These are phyloP conservation scores for Neotoma lepida DNA, from an alignment of 2,113 vertebrate species.

Conservation along the genomic window DNA sequence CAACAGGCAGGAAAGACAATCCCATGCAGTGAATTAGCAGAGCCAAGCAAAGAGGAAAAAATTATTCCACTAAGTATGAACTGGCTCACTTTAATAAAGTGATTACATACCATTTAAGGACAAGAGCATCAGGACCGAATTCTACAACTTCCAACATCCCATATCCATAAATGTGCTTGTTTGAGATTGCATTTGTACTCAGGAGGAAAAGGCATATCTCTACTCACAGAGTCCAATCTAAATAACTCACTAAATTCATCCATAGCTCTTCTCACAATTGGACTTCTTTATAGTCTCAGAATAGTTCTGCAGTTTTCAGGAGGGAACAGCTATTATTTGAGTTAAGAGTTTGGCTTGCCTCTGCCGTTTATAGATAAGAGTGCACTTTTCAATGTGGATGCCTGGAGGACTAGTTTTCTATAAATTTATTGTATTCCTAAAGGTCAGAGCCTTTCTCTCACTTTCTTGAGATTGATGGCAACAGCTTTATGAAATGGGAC, in stretches of 20 bases:
- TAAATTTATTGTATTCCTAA: conserved; percentile 65
- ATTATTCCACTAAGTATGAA: not conserved
- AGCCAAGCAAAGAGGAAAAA: conserved; percentile 9
- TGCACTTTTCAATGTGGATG: conserved; percentile 55
- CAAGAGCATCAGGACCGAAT: not conserved
- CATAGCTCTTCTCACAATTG: not conserved
- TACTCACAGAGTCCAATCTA: not conserved
- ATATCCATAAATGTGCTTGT: conserved; percentile 17
- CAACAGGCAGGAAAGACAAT: not conserved
- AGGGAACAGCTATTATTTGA: conserved; percentile 46
- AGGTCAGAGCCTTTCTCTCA: conserved; percentile 63
- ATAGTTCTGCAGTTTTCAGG: conserved; percentile 45
- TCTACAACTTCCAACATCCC: not conserved
- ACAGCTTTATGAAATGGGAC: not conserved
- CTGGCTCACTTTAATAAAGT: conserved; percentile 34
- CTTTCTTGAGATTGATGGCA: conserved; percentile 10
- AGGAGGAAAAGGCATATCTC: not conserved
- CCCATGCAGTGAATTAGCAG: not conserved
- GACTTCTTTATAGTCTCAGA: conserved; percentile 27
- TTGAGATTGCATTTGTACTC: conserved; percentile 38
- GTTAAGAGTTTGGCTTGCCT: conserved; percentile 24
- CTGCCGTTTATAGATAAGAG: conserved; percentile 64
- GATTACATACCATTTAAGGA: conserved; percentile 38
- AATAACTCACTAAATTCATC: not conserved
- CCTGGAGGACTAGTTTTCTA: conserved; percentile 42